Evolutionary conservation across 2,797 vertebrate species (phyloP).

Genomic region (Mus spretus): DNA sequence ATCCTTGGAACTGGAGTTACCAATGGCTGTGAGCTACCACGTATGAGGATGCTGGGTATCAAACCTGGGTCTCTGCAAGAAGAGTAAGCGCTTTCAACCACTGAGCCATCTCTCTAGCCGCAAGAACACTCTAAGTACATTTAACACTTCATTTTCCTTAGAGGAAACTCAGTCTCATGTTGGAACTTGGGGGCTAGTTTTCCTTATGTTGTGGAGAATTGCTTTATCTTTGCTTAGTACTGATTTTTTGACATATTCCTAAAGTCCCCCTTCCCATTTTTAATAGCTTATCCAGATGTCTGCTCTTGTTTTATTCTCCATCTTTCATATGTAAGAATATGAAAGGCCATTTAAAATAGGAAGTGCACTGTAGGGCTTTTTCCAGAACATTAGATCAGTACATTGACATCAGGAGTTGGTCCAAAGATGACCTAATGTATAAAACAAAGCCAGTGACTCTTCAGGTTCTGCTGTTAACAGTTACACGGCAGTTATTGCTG

Average conservation of each 20-base stretch:
- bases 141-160: neutral
- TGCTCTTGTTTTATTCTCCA: constrained; percentile 5
- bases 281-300: neutral
- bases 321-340: constrained; percentile 1
- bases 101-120: neutral
- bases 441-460: constrained; percentile 37
- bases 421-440: constrained; percentile 47
- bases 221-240: constrained; percentile 31
- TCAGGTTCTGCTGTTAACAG: neutral
- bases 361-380: constrained; percentile 46
- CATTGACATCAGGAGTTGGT: neutral
- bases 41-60: neutral
- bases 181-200: constrained; percentile 13
- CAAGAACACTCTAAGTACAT: constrained; percentile 73
- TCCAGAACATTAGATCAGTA: constrained; percentile 31
- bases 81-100: neutral
- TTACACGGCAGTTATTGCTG: constrained; percentile 10
- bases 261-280: neutral
- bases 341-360: constrained; percentile 24
- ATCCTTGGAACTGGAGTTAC: neutral
- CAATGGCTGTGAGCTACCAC: neutral
- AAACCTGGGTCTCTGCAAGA: neutral
- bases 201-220: neutral
- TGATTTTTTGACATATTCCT: constrained; percentile 18
- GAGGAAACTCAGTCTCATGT: constrained; percentile 36